Evolutionary conservation across 2,888 invertebrate genomes (phyloP).

Genomic region (Agapostemon virescens): DNA sequence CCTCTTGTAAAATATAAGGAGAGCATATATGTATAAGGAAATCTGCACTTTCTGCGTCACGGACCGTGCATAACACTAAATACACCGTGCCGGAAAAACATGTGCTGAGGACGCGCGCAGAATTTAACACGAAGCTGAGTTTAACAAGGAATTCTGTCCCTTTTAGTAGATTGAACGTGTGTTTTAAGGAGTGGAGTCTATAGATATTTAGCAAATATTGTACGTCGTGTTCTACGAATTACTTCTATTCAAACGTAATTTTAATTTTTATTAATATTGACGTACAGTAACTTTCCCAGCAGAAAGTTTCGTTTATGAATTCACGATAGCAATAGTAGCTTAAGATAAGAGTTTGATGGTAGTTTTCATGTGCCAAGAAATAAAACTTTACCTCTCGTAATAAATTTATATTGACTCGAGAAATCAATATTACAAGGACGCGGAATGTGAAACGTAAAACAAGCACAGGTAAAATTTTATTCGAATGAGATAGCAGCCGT

Average conservation of each 20-base stretch:
- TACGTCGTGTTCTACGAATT: background rate
- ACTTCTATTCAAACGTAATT: background rate
- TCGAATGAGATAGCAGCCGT: background rate
- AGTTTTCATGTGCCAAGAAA: background rate
- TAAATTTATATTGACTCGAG: background rate
- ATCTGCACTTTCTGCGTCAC: constrained; percentile 8
- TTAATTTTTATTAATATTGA: background rate
- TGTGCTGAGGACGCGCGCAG: too few species aligned
- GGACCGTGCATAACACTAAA: constrained; percentile 27
- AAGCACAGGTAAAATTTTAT: background rate
- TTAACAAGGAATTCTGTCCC: too few species aligned
- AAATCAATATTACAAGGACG: background rate
- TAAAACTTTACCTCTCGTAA: background rate
- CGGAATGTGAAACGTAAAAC: background rate
- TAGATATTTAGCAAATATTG: too few species aligned
- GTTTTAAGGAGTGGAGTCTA: too few species aligned
- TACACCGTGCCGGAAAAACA: constrained; percentile 19
- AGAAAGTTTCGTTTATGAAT: background rate
- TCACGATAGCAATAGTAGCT: background rate
- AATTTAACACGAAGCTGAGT: too few species aligned
- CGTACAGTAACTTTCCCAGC: background rate
- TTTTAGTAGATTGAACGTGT: too few species aligned
- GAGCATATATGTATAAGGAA: too few species aligned
- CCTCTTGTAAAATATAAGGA: too few species aligned
- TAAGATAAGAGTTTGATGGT: background rate